A percentile compares a stretch with the other conserved stretches of the same genome.
phyloP scores from a whole-genome alignment of 2,113 vertebrate species.

The Cottus gobio region DNA sequence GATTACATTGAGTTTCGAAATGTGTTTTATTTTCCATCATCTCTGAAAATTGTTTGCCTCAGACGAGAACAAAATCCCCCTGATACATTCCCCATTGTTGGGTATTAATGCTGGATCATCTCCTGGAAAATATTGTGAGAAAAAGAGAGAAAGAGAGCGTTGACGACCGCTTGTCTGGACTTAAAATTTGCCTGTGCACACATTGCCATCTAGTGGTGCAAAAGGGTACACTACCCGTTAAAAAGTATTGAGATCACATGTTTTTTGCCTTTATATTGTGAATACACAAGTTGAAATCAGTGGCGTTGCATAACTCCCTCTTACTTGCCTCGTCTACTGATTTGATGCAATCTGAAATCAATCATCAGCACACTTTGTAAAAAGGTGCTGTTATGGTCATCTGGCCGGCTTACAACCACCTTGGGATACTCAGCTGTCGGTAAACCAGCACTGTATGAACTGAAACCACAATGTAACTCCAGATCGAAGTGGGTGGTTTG shows the following conservation, averaged over 20 bases:
- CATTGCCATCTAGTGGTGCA: conserved; percentile 79
- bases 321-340: conserved; percentile 20
- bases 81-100: conserved; percentile 68
- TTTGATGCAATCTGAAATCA: conserved; percentile 35
- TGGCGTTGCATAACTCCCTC: conserved; percentile 9
- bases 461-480: conserved; percentile 42
- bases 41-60: conserved; percentile 66
- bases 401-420: conserved; percentile 31
- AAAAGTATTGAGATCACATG: not conserved
- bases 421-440: conserved; percentile 60
- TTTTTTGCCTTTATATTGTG: not conserved
- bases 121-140: conserved; percentile 70
- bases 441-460: conserved; percentile 60
- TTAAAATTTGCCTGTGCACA: conserved; percentile 52
- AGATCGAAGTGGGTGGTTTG: conserved; percentile 47
- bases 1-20: conserved; percentile 55
- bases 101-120: conserved; percentile 74
- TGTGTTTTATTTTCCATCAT: conserved; percentile 49
- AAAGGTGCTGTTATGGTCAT: conserved; percentile 26
- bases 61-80: conserved; percentile 60
- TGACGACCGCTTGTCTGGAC: not conserved
- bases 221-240: not conserved
- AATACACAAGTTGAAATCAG: conserved; percentile 3
- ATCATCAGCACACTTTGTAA: conserved; percentile 28
- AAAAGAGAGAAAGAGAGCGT: not conserved